A percentile compares a stretch with the other conserved stretches of the same genome.
phyloP scores from a whole-genome alignment of 2,888 invertebrate genomes.

The Nesidiocoris tenuis region DNA sequence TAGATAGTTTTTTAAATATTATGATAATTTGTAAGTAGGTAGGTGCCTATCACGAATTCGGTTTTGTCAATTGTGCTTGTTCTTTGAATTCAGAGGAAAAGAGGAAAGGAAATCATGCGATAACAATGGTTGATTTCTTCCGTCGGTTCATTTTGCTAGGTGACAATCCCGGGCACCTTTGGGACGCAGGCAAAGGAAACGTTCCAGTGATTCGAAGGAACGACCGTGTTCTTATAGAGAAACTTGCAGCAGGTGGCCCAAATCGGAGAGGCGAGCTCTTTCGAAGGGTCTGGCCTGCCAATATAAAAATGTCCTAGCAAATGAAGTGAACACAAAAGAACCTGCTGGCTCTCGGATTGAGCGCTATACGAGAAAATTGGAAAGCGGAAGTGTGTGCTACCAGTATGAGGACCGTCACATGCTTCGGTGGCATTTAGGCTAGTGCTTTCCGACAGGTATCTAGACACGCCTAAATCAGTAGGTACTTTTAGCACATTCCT shows the following conservation, averaged over 20 bases:
- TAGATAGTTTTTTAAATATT: too few relatives aligned
- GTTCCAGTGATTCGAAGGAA: constrained; percentile 16
- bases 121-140: background rate
- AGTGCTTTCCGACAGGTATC: too few relatives aligned
- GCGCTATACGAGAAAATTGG: background rate
- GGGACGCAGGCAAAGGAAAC: background rate
- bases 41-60: too few relatives aligned
- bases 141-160: too few relatives aligned
- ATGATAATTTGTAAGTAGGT: too few relatives aligned
- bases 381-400: too few relatives aligned
- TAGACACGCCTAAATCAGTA: too few relatives aligned
- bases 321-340: constrained; percentile 37
- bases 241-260: constrained; percentile 23
- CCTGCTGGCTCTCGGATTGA: background rate
- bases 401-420: too few relatives aligned
- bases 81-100: too few relatives aligned
- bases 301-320: constrained; percentile 36
- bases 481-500: too few relatives aligned
- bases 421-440: too few relatives aligned
- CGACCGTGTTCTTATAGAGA: constrained; percentile 23
- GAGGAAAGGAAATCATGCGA: background rate
- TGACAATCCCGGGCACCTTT: background rate
- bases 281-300: constrained; percentile 10
- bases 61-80: too few relatives aligned
- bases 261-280: background rate